Evolutionary conservation across 1,140 invertebrate species (phyloP).

Genomic region (Nasonia giraulti): DNA sequence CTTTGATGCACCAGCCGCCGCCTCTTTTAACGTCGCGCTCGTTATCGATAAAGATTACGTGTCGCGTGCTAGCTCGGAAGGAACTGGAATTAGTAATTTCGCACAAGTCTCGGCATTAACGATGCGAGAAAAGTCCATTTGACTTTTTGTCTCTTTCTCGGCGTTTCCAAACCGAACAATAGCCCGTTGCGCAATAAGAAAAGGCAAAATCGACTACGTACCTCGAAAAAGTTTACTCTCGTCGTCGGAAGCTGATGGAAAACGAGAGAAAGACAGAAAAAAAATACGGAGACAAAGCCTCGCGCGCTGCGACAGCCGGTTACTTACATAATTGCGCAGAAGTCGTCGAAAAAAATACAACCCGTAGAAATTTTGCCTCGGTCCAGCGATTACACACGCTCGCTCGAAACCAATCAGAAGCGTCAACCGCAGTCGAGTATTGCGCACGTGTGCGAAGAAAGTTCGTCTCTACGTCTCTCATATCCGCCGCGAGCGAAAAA

Average conservation of each 20-base stretch:
- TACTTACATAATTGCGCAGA: background rate
- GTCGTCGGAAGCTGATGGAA: too few species aligned
- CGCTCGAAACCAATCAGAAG: background rate
- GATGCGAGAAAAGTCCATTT: too few species aligned
- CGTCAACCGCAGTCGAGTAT: slow-evolving; percentile 14
- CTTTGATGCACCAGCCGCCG: background rate
- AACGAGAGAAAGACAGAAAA: background rate
- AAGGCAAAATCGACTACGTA: background rate
- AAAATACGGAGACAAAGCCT: background rate
- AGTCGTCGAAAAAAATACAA: background rate
- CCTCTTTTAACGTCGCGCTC: background rate
- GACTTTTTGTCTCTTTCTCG: too few species aligned
- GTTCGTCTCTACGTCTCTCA: background rate
- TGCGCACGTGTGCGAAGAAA: slow-evolving; percentile 32
- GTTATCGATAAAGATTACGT: background rate
- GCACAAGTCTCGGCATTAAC: too few species aligned
- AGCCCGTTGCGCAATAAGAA: background rate
- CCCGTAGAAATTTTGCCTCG: background rate
- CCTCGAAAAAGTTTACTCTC: too few species aligned
- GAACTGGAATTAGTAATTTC: background rate
- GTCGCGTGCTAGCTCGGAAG: background rate
- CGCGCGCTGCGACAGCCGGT: background rate
- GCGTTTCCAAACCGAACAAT: background rate
- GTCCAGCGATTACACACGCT: background rate
- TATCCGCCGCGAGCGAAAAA: slow-evolving; percentile 16